Evolutionary conservation across 2,113 vertebrate genomes (phyloP), one percentile per base, ranked within the genome.

Genomic region (Vombatus ursinus): DNA sequence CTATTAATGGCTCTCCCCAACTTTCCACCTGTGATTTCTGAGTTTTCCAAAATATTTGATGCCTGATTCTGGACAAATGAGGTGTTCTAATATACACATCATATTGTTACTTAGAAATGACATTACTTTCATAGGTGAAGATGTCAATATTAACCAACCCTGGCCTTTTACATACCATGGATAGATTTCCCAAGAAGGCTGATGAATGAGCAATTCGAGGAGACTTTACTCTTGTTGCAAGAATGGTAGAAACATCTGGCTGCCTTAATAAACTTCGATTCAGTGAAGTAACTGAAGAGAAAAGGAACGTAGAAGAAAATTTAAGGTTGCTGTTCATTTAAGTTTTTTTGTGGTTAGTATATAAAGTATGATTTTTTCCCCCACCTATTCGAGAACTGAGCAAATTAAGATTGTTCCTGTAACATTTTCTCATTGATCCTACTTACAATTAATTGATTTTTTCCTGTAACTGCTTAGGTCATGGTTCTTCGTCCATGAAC

Each of bases 221-320:
- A 11, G 99, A 98, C 77, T 95, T 98, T 61, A 98, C 98, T 95
- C 98, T 99, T 31, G 98, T 98, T 95, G 98, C 98, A 92, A 99
- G 94, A 97, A 99, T 98, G 91, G 98, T 95, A 90, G 99, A 99
- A 91, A 99, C 52, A 92, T 99, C 99, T 90, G 98, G 98, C 16
- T 98, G 98, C 95, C 97, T 99, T 31, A 98, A 77, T 50, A 98
- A 97, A 94, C 97, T 98, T 96, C 98, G 98, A 92, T 49, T 95
- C 7, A 97, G 96, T 95, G 98, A 97, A 92, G 98, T 97, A 97
- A 98, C 99, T 99, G 95, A n/a, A 96, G 97, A 96, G 0, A 57
- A 93, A 37, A 91, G 91, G 2, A 77, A 50, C 93, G 31, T 90
- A 95, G 50, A 94, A 94, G 94, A 94, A 23, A 92, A 96, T 50